A percentile compares a stretch with the other conserved stretches of the same genome.
Conservation (phyloP, 2,888 invertebrate genomes). For the Pasiphila rectangulata region DNA sequence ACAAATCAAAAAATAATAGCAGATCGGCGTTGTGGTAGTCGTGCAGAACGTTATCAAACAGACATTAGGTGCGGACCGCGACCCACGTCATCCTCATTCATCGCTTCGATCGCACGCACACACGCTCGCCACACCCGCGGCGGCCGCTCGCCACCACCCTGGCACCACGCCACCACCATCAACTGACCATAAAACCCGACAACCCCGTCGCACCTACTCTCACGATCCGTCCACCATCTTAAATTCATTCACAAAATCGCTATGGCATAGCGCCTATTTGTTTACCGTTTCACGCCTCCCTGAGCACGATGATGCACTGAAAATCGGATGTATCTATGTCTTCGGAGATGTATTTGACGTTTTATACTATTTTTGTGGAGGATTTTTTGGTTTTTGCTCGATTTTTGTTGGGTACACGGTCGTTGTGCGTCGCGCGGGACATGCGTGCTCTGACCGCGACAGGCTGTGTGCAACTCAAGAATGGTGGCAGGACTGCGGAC, state of each 20-base stretch:
- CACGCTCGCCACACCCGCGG: conserved; percentile 47
- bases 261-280: conserved; percentile 64
- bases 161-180: conserved; percentile 32
- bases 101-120: conserved; percentile 73
- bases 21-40: conserved; percentile 39
- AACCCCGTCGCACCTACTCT: conserved; percentile 52
- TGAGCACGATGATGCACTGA: conserved; percentile 40
- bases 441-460: conserved; percentile 41
- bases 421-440: conserved; percentile 41
- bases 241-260: conserved; percentile 80
- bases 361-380: conserved; percentile 44
- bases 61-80: conserved; percentile 56
- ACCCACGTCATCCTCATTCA: conserved; percentile 76
- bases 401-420: conserved; percentile 64
- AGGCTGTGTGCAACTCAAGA: conserved; percentile 73
- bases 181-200: conserved; percentile 48
- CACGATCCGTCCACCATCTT: conserved; percentile 74
- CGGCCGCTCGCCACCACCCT: conserved; percentile 26
- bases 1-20: conserved; percentile 70
- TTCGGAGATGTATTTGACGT: conserved; percentile 26
- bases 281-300: conserved; percentile 68
- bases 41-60: conserved; percentile 60
- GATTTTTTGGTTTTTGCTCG: conserved; percentile 46
- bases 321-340: conserved; percentile 37
- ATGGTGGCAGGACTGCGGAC: conserved; percentile 78